These are phyloP conservation scores for Merodon equestris DNA, from an alignment of 2,888 invertebrate species.

Conservation along the genomic window DNA sequence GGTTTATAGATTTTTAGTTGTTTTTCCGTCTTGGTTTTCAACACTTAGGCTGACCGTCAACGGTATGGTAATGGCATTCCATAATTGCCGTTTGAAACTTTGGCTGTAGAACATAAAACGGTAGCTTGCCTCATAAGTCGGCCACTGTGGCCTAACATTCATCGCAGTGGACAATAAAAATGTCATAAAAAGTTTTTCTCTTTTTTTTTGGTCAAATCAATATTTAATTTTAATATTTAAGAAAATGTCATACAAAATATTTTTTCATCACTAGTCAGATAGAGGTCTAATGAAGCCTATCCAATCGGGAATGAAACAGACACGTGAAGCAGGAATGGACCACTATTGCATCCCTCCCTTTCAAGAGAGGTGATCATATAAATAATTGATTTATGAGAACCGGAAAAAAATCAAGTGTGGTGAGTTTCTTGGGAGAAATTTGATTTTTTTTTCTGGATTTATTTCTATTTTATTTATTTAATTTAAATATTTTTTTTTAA, in stretches of 20 bases:
- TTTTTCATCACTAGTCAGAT: too few species aligned
- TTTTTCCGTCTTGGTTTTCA: neutral
- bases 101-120: slow-evolving; percentile 39
- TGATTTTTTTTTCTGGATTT: neutral
- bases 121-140: slow-evolving; percentile 48
- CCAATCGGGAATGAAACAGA: too few species aligned
- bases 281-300: too few species aligned
- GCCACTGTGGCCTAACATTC: slow-evolving; percentile 35
- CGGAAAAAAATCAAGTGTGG: neutral
- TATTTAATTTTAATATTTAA: slow-evolving; percentile 37
- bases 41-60: neutral
- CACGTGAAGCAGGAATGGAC: too few species aligned
- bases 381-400: slow-evolving; percentile 51
- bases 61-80: slow-evolving; percentile 13
- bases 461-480: slow-evolving; percentile 9
- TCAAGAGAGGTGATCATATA: slow-evolving; percentile 17
- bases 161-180: slow-evolving; percentile 41
- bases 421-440: slow-evolving; percentile 13
- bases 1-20: slow-evolving; percentile 1
- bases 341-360: too few species aligned
- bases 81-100: slow-evolving; percentile 22
- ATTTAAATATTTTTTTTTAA: slow-evolving; percentile 1
- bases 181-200: slow-evolving; percentile 29
- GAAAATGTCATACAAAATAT: slow-evolving; percentile 14
- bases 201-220: slow-evolving; percentile 2